phyloP scores from a whole-genome alignment of 1,140 invertebrate genomes.

The Oryzaephilus surinamensis region DNA sequence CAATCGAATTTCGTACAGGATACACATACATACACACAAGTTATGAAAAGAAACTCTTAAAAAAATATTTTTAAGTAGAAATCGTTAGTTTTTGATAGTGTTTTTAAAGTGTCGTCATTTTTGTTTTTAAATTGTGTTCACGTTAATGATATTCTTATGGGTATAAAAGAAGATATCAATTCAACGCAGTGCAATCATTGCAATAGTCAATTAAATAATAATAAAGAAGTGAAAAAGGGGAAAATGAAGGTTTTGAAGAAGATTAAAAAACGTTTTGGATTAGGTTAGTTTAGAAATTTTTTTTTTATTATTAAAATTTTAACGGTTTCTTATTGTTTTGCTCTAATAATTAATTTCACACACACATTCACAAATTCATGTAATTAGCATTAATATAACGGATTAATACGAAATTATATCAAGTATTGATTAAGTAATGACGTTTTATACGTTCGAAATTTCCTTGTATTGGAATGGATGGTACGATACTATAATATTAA shows the following conservation, averaged over 20 bases:
- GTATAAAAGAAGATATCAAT: conserved; percentile 25
- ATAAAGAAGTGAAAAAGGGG: conserved; percentile 28
- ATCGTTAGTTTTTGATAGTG: background rate
- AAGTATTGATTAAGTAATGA: too few relatives aligned
- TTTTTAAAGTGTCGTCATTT: conserved; percentile 5
- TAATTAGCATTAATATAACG: too few relatives aligned
- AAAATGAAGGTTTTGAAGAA: conserved; percentile 45
- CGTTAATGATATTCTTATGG: conserved; percentile 26
- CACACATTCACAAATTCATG: too few relatives aligned
- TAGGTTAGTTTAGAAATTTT: conserved; percentile 36
- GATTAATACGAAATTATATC: too few relatives aligned
- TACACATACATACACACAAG: background rate
- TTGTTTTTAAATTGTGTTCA: background rate
- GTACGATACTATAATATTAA: conserved; percentile 27
- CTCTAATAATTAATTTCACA: too few relatives aligned
- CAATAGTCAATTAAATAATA: background rate
- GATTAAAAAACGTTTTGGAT: conserved; percentile 41
- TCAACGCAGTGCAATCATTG: background rate
- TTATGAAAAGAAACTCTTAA: background rate
- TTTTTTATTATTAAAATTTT: background rate
- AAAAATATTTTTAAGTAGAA: background rate
- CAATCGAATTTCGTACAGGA: background rate
- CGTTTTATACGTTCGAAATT: too few relatives aligned
- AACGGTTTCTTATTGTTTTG: too few relatives aligned
- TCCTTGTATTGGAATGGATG: too few relatives aligned